Base-by-base conservation (phyloP, 2,797 vertebrate genomes). In the Centroberyx gerrardi region DNA sequence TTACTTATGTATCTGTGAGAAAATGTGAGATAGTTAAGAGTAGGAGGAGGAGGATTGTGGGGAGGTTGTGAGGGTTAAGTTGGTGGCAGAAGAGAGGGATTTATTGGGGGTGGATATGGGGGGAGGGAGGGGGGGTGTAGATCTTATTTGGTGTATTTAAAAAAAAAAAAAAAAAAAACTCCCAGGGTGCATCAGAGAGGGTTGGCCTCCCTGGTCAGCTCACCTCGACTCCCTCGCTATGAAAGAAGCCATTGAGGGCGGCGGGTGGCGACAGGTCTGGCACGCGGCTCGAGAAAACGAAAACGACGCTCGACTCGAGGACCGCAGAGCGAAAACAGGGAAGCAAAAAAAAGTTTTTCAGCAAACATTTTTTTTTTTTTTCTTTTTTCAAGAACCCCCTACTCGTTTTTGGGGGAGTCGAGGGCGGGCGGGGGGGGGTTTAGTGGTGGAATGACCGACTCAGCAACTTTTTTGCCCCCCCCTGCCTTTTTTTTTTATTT, bases 211-310 rank as follows among this genome's bases (percentile, higher is more conserved):
- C 73, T 62, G 87, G 76, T 88, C 84, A 78, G 79, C 64, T 74
- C 76, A 27, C 78, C 75, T 13, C 75, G 73, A 56, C 53, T 49
- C 46, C 54, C 56, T 49, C 18, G 55, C 75, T 76, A 90, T 94
- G 91, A 94, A 93, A 92, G 92, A 84, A 87, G 76, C 79, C 76
- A 91, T 93, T 93, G 72, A 92, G 71, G 86, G 86, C 85, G 75
- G 72, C 78, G 87, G 91, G 91, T 91, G 93, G 92, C 88, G 84
- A 85, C 87, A 81, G 86, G 81, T 91, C 89, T 92, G 88, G 92
- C 89, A 90, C 76, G 44, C 60, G 17, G 68, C 84, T 89, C 36
- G 53, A 89, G 84, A 83, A 85, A 92, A 87, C 55, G 48, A 82
- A 91, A 85, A 88, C 72, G 55, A 85, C 33, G 81, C 85, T 92